phyloP scores from a whole-genome alignment of 1,140 invertebrate species.

The Hyles euphorbiae region DNA sequence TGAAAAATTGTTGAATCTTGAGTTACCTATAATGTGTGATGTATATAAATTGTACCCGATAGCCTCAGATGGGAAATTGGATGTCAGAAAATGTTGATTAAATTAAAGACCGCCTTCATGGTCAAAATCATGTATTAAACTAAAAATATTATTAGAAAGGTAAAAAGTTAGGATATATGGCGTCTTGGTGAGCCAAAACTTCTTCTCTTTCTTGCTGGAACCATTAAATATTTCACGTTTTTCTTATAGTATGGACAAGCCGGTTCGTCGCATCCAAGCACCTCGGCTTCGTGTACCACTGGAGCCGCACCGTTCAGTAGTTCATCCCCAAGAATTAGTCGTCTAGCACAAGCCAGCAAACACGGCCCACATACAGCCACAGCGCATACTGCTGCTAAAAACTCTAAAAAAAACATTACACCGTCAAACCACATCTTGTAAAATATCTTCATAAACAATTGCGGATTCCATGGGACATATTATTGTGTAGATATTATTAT shows the following conservation, averaged over 20 bases:
- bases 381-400: conserved; percentile 55
- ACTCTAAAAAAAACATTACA: conserved; percentile 57
- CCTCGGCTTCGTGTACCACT: conserved; percentile 45
- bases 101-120: no score
- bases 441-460: conserved; percentile 1
- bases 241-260: conserved; percentile 67
- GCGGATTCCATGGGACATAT: conserved; percentile 5
- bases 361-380: conserved; percentile 60
- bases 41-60: no score
- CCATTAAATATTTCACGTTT: conserved; percentile 55
- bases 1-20: no score
- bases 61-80: no score
- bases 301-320: conserved; percentile 35
- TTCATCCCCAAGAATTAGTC: conserved; percentile 53
- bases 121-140: background rate
- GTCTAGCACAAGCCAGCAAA: conserved; percentile 50
- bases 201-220: conserved; percentile 45
- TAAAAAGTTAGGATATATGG: conserved; percentile 22
- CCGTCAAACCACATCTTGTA: conserved; percentile 50
- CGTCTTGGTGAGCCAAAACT: conserved; percentile 39
- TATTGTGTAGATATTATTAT: background rate
- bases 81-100: no score
- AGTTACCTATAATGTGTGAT: no score
- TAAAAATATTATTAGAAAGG: background rate
- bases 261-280: conserved; percentile 64